Evolutionary conservation across 2,888 invertebrate species (phyloP).

Genomic region (Pseudococcus viburni): DNA sequence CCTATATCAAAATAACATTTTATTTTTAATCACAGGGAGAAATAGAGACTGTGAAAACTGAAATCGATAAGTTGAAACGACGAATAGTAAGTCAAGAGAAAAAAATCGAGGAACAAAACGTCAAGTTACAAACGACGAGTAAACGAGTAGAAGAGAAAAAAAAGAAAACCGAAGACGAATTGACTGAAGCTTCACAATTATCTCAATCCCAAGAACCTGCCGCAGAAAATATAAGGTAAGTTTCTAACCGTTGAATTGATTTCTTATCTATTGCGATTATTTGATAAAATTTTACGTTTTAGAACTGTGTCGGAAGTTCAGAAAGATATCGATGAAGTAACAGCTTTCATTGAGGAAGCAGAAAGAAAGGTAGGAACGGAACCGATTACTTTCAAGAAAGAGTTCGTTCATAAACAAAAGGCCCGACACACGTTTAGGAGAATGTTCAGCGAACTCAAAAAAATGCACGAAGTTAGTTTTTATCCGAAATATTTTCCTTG

Average conservation of each 20-base stretch:
- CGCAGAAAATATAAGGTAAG: background rate
- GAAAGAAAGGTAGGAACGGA: slow-evolving; percentile 11
- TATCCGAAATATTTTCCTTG: background rate
- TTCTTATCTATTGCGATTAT: background rate
- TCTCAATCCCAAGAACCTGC: slow-evolving; percentile 25
- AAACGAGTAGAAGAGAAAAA: background rate
- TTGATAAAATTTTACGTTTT: background rate
- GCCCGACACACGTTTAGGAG: background rate
- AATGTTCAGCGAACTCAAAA: slow-evolving; percentile 17
- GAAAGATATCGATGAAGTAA: background rate
- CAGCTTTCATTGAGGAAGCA: slow-evolving; percentile 35
- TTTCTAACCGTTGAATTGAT: background rate
- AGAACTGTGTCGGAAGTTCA: slow-evolving; percentile 7
- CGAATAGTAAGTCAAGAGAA: background rate
- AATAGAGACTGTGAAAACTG: slow-evolving; percentile 48
- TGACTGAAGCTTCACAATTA: background rate
- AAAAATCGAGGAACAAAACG: slow-evolving; percentile 5
- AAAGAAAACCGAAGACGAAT: slow-evolving; percentile 8
- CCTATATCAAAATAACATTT: background rate
- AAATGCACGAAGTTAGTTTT: slow-evolving; percentile 12
- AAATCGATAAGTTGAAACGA: background rate
- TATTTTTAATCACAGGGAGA: slow-evolving; percentile 57
- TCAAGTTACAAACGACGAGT: background rate
- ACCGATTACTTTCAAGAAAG: background rate
- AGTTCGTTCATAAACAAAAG: background rate